Evolutionary conservation across 2,797 vertebrate genomes (phyloP).

Genomic region (Cossypha dichroa): DNA sequence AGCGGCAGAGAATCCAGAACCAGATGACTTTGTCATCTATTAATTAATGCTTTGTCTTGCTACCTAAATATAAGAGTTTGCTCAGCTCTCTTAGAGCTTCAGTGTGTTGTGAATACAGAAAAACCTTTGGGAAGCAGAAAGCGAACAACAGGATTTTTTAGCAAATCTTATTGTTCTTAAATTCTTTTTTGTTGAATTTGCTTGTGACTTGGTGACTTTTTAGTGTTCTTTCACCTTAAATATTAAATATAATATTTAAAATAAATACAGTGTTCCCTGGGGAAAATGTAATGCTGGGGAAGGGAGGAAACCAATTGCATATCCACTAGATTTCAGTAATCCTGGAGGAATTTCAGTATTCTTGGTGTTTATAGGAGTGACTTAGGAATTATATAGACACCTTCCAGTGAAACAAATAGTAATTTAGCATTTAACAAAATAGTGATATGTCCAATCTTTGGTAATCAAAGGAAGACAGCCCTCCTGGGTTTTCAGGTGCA

Average conservation of each 20-base stretch:
- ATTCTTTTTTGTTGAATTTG: background rate
- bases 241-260: background rate
- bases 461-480: background rate
- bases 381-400: background rate
- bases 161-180: background rate
- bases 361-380: background rate
- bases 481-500: background rate
- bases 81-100: background rate
- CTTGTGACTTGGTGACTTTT: background rate
- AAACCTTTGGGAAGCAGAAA: background rate
- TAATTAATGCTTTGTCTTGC: slow-evolving; percentile 12
- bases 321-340: background rate
- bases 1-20: background rate
- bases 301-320: background rate
- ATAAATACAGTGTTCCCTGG: background rate
- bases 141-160: background rate
- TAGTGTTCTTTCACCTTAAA: background rate
- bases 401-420: background rate
- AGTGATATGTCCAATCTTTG: background rate
- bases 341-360: background rate
- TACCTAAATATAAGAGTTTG: background rate
- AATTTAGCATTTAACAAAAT: background rate
- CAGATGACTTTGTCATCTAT: slow-evolving; percentile 21
- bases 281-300: background rate
- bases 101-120: background rate